Base-by-base conservation (phyloP, 2,797 vertebrate species). In the Coregonus sp. region DNA sequence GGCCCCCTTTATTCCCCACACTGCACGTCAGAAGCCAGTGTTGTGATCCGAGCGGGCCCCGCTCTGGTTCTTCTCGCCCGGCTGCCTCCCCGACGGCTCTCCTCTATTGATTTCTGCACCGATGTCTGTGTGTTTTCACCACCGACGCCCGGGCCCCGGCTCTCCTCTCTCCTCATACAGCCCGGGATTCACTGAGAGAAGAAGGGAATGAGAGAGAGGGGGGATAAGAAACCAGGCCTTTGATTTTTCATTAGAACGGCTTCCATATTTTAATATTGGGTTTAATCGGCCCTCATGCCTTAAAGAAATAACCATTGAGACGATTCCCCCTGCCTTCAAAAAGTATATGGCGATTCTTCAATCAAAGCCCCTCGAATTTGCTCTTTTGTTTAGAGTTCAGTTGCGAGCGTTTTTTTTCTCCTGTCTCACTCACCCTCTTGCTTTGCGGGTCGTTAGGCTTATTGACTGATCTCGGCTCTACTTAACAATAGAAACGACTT, bases 171-270 rank as follows among this genome's bases (percentile, higher is more conserved):
- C 82, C 88, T 80, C 86, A 75, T 87, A 79, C 87, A 87, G 86
- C 91, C 81, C 81, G 85, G 84, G 78, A 82, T 79, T 84, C 84
- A 82, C 77, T 80, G 63, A 37, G 75, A 74, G 31, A 77, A 79
- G 78, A 82, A 76, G 20, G 70, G 54, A 12, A 7, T 2, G 25
- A 77, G 77, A 81, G 79, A 85, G 33, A 74, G 76, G 76, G 72
- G 9, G 40, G 82, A 87, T 84, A 84, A 84, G 86, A 90, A 87
- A 86, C 78, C 2, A 79, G 67, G 83, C 80, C 92, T 95, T 95
- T 95, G 94, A 95, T 95, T 95, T 94, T 94, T 94, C 90, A 94
- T 95, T 95, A 94, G 86, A 92, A 90, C 86, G 75, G 84, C 89
- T 91, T 94, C 92, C 89, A 90, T 93, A 94, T 95, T 95, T 91